Conservation (phyloP, 2,888 invertebrate species). For the Hemithea aestivaria region DNA sequence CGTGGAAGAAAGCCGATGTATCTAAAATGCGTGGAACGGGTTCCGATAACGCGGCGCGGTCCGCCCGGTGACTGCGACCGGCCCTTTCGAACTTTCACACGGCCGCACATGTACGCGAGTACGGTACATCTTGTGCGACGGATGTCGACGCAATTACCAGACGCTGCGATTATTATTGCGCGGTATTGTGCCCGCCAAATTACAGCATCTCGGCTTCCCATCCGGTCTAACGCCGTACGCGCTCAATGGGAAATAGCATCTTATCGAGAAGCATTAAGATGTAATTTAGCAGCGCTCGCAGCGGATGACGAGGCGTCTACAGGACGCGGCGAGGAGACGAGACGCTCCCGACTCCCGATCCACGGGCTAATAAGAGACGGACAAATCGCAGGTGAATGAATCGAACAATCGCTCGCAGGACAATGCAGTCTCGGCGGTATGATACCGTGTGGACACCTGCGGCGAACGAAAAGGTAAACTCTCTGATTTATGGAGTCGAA, state of each 20-base stretch:
- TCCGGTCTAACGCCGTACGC: constrained; percentile 50
- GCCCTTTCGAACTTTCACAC: constrained; percentile 74
- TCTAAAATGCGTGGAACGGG: constrained; percentile 61
- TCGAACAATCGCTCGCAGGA: constrained; percentile 40
- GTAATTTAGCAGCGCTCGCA: constrained; percentile 22
- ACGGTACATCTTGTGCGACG: constrained; percentile 54
- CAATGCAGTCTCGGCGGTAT: constrained; percentile 46
- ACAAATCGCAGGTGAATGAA: constrained; percentile 60
- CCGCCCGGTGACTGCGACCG: constrained; percentile 35
- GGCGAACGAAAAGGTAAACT: constrained; percentile 41
- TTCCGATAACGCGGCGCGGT: constrained; percentile 53
- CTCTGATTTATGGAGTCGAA: constrained; percentile 59
- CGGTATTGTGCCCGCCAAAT: constrained; percentile 72
- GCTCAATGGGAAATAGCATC: constrained; percentile 27
- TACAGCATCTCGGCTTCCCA: constrained; percentile 74
- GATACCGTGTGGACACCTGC: constrained; percentile 59
- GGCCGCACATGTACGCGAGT: constrained; percentile 45
- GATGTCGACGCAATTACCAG: constrained; percentile 74
- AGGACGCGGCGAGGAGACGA: constrained; percentile 38
- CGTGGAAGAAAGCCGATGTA: constrained; percentile 60
- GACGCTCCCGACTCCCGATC: constrained; percentile 34
- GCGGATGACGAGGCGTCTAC: constrained; percentile 37
- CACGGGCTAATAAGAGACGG: constrained; percentile 54
- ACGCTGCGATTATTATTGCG: constrained; percentile 71
- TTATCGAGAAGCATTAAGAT: constrained; percentile 31